Percentiles rank a stretch among this genome's conserved stretches.
Conservation (phyloP, 1,140 invertebrate species). For the Drosophila erecta region DNA sequence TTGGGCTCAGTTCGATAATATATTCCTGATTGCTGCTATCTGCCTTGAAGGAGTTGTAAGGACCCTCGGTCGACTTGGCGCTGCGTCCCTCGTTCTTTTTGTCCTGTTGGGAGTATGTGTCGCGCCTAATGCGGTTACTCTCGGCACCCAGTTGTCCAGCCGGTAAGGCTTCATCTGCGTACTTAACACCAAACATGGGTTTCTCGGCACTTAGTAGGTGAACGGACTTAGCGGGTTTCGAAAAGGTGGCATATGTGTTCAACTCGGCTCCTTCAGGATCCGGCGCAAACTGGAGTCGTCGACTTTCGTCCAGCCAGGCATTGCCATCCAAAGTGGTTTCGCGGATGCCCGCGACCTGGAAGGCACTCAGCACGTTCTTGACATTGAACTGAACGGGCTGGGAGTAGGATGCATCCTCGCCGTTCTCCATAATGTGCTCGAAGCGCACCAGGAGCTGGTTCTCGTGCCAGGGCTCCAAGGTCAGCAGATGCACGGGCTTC, state of each 20-base stretch:
- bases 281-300: conserved; percentile 70
- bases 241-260: conserved; percentile 53
- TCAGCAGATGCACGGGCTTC: conserved; percentile 92
- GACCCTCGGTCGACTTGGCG: not conserved
- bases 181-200: conserved; percentile 44
- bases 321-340: conserved; percentile 82
- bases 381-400: conserved; percentile 86
- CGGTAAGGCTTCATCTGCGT: conserved; percentile 42
- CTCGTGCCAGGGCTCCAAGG: conserved; percentile 93
- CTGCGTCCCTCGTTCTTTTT: conserved; percentile 1
- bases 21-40: conserved; percentile 31
- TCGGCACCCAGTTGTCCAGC: conserved; percentile 51
- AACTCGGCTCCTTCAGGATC: conserved; percentile 47
- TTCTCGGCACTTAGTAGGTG: conserved; percentile 52
- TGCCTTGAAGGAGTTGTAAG: conserved; percentile 4
- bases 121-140: conserved; percentile 69
- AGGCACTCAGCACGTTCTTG: conserved; percentile 76
- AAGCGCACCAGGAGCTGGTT: conserved; percentile 90
- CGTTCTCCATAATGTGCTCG: conserved; percentile 93
- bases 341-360: conserved; percentile 62
- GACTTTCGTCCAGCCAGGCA: conserved; percentile 70
- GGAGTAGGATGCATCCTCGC: conserved; percentile 83
- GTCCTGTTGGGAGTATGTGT: conserved; percentile 1
- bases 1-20: conserved; percentile 69
- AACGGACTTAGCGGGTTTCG: conserved; percentile 7